Evolutionary conservation across 2,797 vertebrate genomes (phyloP).

Genomic region (Malacoraja senta): DNA sequence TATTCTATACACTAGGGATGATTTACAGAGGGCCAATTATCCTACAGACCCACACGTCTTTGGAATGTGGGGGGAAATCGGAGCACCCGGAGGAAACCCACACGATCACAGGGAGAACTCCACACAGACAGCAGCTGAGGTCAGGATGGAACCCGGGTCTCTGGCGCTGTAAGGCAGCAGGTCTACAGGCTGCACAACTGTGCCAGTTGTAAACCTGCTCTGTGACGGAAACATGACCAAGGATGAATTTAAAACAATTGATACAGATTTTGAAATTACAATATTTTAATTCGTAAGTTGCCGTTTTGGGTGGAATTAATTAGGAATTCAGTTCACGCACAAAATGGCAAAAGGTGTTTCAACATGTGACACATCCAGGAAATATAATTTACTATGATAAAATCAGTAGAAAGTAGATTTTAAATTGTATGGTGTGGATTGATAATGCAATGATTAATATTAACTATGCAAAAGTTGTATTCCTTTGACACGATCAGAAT

Average conservation of each 20-base stretch:
- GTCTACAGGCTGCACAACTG: too few species aligned
- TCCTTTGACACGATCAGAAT: background rate
- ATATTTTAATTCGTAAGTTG: background rate
- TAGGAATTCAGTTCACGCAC: background rate
- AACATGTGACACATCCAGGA: background rate
- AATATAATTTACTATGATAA: background rate
- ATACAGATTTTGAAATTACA: background rate
- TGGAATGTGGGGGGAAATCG: too few species aligned
- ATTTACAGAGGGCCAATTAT: too few species aligned
- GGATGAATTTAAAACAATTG: background rate
- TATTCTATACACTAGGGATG: too few species aligned
- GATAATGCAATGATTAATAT: background rate
- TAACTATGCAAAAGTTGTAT: background rate
- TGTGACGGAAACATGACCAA: background rate
- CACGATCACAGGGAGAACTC: too few species aligned
- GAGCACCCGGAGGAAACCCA: too few species aligned
- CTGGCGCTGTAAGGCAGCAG: too few species aligned
- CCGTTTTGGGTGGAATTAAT: background rate
- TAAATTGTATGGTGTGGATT: background rate
- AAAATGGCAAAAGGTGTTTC: background rate
- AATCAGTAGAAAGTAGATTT: background rate
- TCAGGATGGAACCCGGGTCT: too few species aligned
- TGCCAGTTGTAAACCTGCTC: background rate
- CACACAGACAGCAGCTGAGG: too few species aligned
- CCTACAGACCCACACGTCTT: too few species aligned